Conservation (phyloP, 2,113 vertebrate species). For the Lagopus muta region DNA sequence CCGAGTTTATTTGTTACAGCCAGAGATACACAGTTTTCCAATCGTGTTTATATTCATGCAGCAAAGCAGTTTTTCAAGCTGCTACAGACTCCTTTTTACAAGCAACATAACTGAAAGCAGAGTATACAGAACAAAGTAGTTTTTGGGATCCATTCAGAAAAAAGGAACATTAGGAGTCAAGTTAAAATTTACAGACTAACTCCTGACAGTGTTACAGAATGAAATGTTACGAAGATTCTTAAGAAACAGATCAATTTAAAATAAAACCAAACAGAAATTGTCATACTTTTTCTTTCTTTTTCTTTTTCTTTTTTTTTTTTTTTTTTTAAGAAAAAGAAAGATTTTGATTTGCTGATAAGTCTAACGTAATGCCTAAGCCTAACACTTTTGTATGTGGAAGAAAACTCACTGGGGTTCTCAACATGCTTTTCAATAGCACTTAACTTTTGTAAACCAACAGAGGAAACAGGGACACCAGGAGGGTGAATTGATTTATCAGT, state of each 20-base stretch:
- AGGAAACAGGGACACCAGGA: slow-evolving; percentile 1
- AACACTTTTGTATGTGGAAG: neutral
- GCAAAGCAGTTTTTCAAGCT: neutral
- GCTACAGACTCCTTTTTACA: neutral
- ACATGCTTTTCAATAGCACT: fast-evolving
- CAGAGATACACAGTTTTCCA: neutral
- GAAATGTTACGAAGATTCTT: neutral
- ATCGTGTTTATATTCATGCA: fast-evolving
- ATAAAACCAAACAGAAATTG: neutral
- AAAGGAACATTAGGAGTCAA: neutral
- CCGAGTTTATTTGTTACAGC: neutral
- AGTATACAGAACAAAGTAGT: neutral
- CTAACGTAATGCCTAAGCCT: neutral
- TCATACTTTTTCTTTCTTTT: neutral
- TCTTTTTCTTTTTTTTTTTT: no score
- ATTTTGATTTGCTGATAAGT: neutral
- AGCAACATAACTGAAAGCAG: neutral
- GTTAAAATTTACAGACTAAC: neutral
- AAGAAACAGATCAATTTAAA: neutral
- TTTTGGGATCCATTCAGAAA: neutral
- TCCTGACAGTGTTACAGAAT: neutral
- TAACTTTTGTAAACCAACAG: neutral
- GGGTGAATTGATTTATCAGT: neutral
- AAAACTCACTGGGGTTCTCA: neutral
- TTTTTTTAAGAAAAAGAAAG: neutral